Conservation (phyloP, 2,888 invertebrate species). For the Dromius quadrimaculatus region DNA sequence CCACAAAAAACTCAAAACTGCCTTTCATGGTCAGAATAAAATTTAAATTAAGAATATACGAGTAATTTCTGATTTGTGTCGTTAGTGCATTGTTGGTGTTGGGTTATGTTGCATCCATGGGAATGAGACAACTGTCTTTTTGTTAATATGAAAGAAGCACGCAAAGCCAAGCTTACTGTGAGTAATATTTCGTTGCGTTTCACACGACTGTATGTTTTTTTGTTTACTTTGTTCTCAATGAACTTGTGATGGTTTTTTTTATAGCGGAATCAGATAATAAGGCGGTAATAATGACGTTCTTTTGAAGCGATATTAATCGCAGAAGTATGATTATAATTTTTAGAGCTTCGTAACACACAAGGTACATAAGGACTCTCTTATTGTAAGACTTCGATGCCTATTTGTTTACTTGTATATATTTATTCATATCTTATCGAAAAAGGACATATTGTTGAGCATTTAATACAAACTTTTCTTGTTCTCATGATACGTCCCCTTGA, state of each 20-base stretch:
- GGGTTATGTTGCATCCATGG: slow-evolving; percentile 20
- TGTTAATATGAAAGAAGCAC: slow-evolving; percentile 46
- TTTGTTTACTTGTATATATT: too few relatives aligned
- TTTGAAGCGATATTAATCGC: too few relatives aligned
- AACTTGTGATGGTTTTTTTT: background rate
- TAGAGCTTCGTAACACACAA: too few relatives aligned
- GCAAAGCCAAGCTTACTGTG: slow-evolving; percentile 29
- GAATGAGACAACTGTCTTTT: slow-evolving; percentile 9
- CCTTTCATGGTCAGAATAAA: slow-evolving; percentile 2
- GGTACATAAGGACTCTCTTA: too few relatives aligned
- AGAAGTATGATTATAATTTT: too few relatives aligned
- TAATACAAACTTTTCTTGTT: too few relatives aligned
- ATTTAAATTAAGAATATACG: slow-evolving; percentile 2
- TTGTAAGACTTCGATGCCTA: too few relatives aligned
- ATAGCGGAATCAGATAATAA: background rate
- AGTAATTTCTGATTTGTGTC: background rate
- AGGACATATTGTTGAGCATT: too few relatives aligned
- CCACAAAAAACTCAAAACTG: background rate
- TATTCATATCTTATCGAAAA: too few relatives aligned
- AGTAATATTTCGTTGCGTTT: slow-evolving; percentile 21
- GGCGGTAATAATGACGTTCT: too few relatives aligned
- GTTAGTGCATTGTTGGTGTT: slow-evolving; percentile 33
- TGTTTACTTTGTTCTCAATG: slow-evolving; percentile 10
- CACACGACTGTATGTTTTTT: slow-evolving; percentile 18
- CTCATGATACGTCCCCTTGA: too few relatives aligned